Evolutionary conservation across 2,113 vertebrate genomes (phyloP).

Genomic region (Triplophysa siluroides): DNA sequence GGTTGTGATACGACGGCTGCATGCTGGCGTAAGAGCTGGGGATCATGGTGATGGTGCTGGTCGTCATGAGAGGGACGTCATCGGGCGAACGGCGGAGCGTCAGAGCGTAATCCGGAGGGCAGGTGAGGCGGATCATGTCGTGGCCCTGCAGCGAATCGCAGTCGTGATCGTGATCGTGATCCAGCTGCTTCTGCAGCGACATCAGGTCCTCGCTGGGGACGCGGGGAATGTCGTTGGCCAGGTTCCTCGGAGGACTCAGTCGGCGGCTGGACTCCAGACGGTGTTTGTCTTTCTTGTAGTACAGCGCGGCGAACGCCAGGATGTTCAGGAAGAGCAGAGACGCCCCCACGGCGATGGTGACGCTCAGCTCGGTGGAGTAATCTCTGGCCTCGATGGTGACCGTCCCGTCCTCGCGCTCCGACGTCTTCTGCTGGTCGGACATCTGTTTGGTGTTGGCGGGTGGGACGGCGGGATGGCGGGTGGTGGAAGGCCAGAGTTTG

Average conservation of each 20-base stretch:
- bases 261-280: constrained; percentile 90
- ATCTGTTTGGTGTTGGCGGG: constrained; percentile 62
- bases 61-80: constrained; percentile 91
- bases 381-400: constrained; percentile 85
- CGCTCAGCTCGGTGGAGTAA: constrained; percentile 92
- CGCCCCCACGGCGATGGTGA: constrained; percentile 95
- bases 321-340: constrained; percentile 95
- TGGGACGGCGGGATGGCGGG: constrained; percentile 81
- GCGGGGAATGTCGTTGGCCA: constrained; percentile 83
- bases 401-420: constrained; percentile 71
- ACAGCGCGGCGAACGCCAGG: constrained; percentile 90
- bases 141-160: constrained; percentile 84
- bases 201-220: constrained; percentile 91
- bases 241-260: constrained; percentile 83
- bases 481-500: constrained; percentile 81
- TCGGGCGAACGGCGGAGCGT: constrained; percentile 91
- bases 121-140: constrained; percentile 88
- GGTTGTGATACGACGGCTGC: constrained; percentile 84
- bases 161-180: constrained; percentile 87
- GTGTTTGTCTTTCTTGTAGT: constrained; percentile 96
- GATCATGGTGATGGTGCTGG: constrained; percentile 93
- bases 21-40: constrained; percentile 88
- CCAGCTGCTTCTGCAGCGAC: constrained; percentile 93
- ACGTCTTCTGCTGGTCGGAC: constrained; percentile 73
- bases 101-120: constrained; percentile 92